These are phyloP conservation scores for Neelides sp. DNA, from an alignment of 1,140 invertebrate species.

Conservation along the genomic window DNA sequence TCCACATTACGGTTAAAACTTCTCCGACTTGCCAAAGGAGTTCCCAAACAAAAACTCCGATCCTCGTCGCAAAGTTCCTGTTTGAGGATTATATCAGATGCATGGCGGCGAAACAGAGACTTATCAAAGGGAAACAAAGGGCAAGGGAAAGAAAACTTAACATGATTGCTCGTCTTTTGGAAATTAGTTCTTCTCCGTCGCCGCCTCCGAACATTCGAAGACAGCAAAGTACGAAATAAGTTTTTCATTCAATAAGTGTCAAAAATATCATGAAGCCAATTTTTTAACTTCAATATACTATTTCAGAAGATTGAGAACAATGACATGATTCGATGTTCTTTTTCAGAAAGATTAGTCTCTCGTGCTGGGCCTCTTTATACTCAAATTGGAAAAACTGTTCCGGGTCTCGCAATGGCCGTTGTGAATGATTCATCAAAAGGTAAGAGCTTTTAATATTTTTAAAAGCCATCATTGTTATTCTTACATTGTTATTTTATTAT, in stretches of 20 bases:
- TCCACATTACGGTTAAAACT: slow-evolving; percentile 87
- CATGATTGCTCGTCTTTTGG: slow-evolving; percentile 80
- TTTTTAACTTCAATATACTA: too few relatives aligned
- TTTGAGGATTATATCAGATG: slow-evolving; percentile 98
- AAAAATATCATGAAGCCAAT: too few relatives aligned
- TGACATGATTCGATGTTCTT: too few relatives aligned
- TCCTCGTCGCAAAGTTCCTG: slow-evolving; percentile 82
- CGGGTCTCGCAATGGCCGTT: slow-evolving; percentile 26
- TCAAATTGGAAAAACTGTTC: slow-evolving; percentile 20
- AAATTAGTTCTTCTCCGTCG: slow-evolving; percentile 44
- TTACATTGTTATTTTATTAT: background rate
- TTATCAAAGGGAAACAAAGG: slow-evolving; percentile 75
- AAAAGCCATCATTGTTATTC: background rate
- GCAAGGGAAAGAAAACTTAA: slow-evolving; percentile 92
- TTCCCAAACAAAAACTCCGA: slow-evolving; percentile 52
- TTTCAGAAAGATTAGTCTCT: slow-evolving; percentile 10
- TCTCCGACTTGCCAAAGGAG: slow-evolving; percentile 48
- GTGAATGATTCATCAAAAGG: background rate
- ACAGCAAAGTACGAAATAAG: slow-evolving; percentile 10
- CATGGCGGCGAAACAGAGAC: slow-evolving; percentile 84
- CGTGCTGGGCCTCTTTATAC: slow-evolving; percentile 19
- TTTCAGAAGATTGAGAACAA: too few relatives aligned
- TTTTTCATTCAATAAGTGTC: slow-evolving; percentile 1
- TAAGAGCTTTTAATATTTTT: slow-evolving; percentile 4
- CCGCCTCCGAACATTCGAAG: slow-evolving; percentile 21